Percentiles rank a stretch among this genome's conserved stretches.
phyloP scores from a whole-genome alignment of 1,140 invertebrate species.

The Hestina assimilis region DNA sequence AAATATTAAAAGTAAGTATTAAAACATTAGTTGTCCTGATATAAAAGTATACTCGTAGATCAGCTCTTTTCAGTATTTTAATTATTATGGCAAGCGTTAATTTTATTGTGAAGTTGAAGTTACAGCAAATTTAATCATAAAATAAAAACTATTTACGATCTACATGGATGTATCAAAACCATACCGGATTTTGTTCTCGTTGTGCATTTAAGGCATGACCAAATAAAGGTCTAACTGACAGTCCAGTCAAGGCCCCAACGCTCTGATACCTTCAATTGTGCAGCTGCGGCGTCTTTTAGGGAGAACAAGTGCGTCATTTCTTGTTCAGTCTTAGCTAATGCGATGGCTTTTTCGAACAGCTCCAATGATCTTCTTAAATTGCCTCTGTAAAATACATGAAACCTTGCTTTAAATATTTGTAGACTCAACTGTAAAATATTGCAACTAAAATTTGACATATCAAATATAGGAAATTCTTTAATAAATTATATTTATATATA shows the following conservation, averaged over 20 bases:
- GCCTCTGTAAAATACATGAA: conserved; percentile 85
- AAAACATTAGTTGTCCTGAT: too few species aligned
- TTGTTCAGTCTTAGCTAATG: conserved; percentile 88
- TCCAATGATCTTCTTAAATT: conserved; percentile 90
- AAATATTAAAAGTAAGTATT: too few species aligned
- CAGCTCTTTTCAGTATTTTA: too few species aligned
- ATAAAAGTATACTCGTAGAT: too few species aligned
- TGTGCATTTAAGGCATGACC: conserved; percentile 27
- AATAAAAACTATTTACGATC: conserved; percentile 13
- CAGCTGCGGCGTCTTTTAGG: conserved; percentile 90
- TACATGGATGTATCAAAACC: conserved; percentile 31
- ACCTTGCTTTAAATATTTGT: too few species aligned
- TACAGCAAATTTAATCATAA: background rate
- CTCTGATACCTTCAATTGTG: conserved; percentile 89
- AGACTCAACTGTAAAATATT: too few species aligned
- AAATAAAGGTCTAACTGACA: conserved; percentile 57
- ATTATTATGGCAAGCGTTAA: too few species aligned
- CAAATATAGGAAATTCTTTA: too few species aligned
- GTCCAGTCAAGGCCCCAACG: conserved; percentile 84
- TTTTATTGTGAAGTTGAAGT: background rate
- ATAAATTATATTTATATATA: too few species aligned
- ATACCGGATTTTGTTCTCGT: conserved; percentile 50
- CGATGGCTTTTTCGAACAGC: conserved; percentile 93
- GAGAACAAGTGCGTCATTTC: conserved; percentile 94
- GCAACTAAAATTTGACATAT: too few species aligned